Percentiles rank a stretch among this genome's conserved stretches.
Evolutionary conservation across 2,888 invertebrate species (phyloP).

Genomic region (Sinhomidia bicolor): DNA sequence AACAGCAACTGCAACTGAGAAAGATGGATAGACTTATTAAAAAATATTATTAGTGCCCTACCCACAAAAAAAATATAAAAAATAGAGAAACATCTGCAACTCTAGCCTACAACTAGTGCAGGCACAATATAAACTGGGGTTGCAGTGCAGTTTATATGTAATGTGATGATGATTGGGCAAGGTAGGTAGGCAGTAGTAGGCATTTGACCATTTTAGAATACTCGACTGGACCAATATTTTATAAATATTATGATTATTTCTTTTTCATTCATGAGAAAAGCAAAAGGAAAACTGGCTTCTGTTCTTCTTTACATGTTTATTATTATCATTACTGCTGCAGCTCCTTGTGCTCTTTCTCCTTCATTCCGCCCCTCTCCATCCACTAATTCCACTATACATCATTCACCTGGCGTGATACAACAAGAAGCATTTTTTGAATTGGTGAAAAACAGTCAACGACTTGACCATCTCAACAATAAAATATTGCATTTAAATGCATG

Average conservation of each 20-base stretch:
- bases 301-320: neutral
- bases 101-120: conserved; percentile 30
- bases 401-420: no score
- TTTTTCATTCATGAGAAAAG: conserved; percentile 56
- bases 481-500: conserved; percentile 46
- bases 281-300: conserved; percentile 44
- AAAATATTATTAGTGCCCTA: conserved; percentile 34
- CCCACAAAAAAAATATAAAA: conserved; percentile 1
- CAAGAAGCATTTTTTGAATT: neutral
- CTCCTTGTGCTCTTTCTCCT: conserved; percentile 12
- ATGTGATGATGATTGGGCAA: conserved; percentile 1
- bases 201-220: conserved; percentile 52
- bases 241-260: conserved; percentile 44
- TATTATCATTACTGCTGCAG: neutral
- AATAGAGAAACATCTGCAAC: neutral
- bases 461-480: conserved; percentile 63
- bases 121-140: no score
- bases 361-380: neutral
- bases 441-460: conserved; percentile 64
- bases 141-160: neutral
- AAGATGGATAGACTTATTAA: conserved; percentile 45
- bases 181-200: no score
- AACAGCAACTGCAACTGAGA: conserved; percentile 1
- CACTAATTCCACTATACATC: neutral
- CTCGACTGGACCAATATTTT: conserved; percentile 65